Evolutionary conservation across 2,888 invertebrate species (phyloP), one percentile per base, ranked within the genome.

Genomic region (Malthinus flaveolus): DNA sequence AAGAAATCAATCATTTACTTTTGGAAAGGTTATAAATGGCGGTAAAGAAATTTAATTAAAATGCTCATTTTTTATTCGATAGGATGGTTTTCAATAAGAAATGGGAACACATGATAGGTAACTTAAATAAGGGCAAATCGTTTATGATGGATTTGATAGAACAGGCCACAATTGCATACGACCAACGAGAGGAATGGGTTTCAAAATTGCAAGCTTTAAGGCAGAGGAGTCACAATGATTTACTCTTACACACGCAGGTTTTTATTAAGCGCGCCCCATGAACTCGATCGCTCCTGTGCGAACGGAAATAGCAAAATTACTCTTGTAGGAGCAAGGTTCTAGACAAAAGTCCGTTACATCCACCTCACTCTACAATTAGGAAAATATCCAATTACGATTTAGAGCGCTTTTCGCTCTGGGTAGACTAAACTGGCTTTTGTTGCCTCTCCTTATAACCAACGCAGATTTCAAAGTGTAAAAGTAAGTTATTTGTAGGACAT

Each of bases 81-180:
- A 87, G 95, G 32, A 84, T 87, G 15, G 87, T 88, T 67, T 96
- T 95, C 78, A 95, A 95, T 75, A 82, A 84, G 4, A 82, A 91
- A 61, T 93, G 93, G 87, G 87, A 89, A 72, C 87, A 87, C 68
- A 83, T 93, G 71, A 85, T 91, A 35, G 85, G 85, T 45, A 87
- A 91, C 53, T 82, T 94, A 48, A 87, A 87, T 72, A 84, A 85
- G 35, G 90, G 93, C 1, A 93, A 95, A 72, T 87, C 88, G 59
- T 86, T 89, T 70, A 92, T 94, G 74, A 85, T 91, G 66, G 93
- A 93, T 71, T 79, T 94, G 56, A 90, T 96, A 59, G 95, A 95
- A 69, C 90, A 91, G 68, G 91, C 95, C 0, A 95, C 93, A 13
- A 81, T 89, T 36, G 91, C 95, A 1, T 96, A 93, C 72, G 94